Evolutionary conservation across 1,140 invertebrate genomes (phyloP).

Genomic region (Probaryconus sp.): DNA sequence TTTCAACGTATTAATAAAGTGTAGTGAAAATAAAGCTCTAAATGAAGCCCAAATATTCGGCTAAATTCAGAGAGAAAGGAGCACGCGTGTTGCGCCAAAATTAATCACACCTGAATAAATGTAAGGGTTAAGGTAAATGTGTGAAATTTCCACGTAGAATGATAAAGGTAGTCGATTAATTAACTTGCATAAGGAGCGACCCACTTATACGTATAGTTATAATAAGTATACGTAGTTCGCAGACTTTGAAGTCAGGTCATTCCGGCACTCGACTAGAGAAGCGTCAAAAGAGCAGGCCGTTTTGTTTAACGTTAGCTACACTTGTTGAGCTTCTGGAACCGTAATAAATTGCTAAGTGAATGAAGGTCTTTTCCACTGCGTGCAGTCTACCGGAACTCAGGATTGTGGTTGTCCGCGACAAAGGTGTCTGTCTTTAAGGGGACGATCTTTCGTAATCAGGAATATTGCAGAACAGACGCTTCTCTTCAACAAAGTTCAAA

Average conservation of each 20-base stretch:
- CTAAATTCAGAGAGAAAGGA: background rate
- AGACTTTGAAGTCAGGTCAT: constrained; percentile 60
- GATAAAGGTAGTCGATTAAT: constrained; percentile 63
- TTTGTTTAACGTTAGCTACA: constrained; percentile 62
- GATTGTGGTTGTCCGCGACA: constrained; percentile 10
- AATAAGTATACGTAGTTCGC: constrained; percentile 34
- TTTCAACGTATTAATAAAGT: no score
- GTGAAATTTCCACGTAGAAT: constrained; percentile 18
- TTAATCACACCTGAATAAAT: constrained; percentile 31
- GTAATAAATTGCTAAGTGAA: constrained; percentile 41
- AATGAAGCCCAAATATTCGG: background rate
- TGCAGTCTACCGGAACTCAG: constrained; percentile 10
- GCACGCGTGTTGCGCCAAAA: constrained; percentile 2
- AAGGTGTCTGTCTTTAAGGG: constrained; percentile 12
- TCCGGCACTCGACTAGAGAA: constrained; percentile 54
- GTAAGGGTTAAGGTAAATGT: constrained; percentile 32
- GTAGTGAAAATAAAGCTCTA: background rate
- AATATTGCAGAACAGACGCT: background rate
- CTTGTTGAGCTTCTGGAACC: constrained; percentile 66
- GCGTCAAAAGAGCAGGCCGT: constrained; percentile 64
- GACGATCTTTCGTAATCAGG: background rate
- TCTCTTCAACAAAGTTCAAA: background rate
- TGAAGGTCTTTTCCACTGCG: constrained; percentile 25
- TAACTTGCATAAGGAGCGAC: constrained; percentile 54
- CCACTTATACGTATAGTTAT: constrained; percentile 51